Percentiles rank a stretch among this genome's conserved stretches.
These are phyloP conservation scores for Trogon surrucura DNA, from an alignment of 2,113 vertebrate genomes.

Conservation along the genomic window DNA sequence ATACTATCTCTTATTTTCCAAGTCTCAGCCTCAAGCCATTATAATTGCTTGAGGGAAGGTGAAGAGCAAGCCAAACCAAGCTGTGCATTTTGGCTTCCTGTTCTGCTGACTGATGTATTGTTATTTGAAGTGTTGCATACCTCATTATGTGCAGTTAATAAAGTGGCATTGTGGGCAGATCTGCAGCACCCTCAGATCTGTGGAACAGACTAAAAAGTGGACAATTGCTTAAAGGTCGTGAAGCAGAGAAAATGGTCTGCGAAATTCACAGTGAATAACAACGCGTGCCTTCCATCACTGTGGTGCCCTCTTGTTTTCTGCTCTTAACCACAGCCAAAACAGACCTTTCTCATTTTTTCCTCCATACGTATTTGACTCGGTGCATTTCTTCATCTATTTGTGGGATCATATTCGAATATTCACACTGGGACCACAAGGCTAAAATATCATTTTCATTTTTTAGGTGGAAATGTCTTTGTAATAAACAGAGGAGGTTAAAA, in stretches of 20 bases:
- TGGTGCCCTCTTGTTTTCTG: background rate
- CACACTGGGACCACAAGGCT: background rate
- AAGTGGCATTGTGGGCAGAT: conserved; percentile 37
- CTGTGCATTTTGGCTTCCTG: conserved; percentile 10
- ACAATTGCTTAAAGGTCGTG: conserved; percentile 14
- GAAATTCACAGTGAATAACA: conserved; percentile 19
- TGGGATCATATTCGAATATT: background rate
- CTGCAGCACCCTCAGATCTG: conserved; percentile 10
- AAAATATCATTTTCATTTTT: background rate
- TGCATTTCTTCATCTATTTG: background rate
- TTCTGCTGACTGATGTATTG: conserved; percentile 30
- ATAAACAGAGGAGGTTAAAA: background rate
- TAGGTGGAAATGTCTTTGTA: background rate
- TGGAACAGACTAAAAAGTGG: conserved; percentile 30
- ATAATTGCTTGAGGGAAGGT: background rate
- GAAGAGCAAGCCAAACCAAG: conserved; percentile 7
- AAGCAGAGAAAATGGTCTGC: conserved; percentile 37
- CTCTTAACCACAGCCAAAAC: background rate
- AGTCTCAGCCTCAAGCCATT: background rate
- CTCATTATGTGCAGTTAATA: conserved; percentile 57
- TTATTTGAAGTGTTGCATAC: conserved; percentile 39
- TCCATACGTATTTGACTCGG: background rate
- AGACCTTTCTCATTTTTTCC: background rate
- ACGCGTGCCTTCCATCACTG: background rate
- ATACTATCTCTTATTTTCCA: background rate